phyloP scores from a whole-genome alignment of 2,888 invertebrate species.

The Cheilosia pagana region DNA sequence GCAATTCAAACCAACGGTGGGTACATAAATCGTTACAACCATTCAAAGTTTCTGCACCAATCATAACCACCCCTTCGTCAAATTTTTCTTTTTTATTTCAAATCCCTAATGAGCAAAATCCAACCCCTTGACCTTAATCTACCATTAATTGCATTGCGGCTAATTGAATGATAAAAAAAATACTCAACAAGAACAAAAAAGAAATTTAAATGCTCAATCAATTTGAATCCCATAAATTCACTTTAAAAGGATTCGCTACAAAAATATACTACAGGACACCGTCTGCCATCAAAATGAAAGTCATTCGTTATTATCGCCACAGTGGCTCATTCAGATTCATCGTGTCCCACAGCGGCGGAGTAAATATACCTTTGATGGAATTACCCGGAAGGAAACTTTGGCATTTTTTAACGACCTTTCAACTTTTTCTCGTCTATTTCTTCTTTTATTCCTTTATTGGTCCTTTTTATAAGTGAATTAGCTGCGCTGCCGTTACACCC shows the following conservation, averaged over 20 bases:
- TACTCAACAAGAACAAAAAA: neutral
- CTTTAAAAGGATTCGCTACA: conserved; percentile 54
- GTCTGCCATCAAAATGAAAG: conserved; percentile 54
- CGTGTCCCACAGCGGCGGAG: conserved; percentile 53
- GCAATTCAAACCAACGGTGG: too few relatives aligned
- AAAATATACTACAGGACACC: conserved; percentile 43
- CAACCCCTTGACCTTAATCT: conserved; percentile 55
- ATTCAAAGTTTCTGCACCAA: too few relatives aligned
- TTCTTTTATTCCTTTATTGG: conserved; percentile 30
- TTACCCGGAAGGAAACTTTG: conserved; percentile 72
- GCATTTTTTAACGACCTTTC: conserved; percentile 73
- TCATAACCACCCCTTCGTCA: neutral
- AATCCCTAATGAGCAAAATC: conserved; percentile 20
- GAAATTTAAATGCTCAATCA: conserved; percentile 58
- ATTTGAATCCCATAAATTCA: conserved; percentile 65
- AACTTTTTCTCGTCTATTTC: conserved; percentile 20
- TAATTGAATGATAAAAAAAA: conserved; percentile 63
- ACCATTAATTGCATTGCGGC: conserved; percentile 68
- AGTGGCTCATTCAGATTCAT: conserved; percentile 59
- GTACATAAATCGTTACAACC: too few relatives aligned
- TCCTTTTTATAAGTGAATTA: conserved; percentile 74
- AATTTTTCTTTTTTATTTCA: neutral
- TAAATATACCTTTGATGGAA: conserved; percentile 75
- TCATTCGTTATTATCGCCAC: conserved; percentile 58
- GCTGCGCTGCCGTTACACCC: conserved; percentile 54